These are phyloP conservation scores for Cheilosia scutellata DNA, from an alignment of 2,888 invertebrate species.

Conservation along the genomic window DNA sequence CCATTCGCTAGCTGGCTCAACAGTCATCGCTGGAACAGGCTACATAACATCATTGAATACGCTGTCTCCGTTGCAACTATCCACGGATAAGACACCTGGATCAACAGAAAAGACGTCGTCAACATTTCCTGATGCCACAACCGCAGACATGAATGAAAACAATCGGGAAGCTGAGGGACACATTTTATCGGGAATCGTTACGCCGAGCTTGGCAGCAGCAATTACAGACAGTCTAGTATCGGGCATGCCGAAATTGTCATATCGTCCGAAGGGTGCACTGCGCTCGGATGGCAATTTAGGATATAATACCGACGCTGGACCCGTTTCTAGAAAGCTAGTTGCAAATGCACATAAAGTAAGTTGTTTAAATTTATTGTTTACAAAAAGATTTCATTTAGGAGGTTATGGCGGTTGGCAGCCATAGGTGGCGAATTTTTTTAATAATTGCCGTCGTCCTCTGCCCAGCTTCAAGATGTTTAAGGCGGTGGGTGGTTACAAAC, in stretches of 20 bases:
- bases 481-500: too few relatives aligned
- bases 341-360: slow-evolving; percentile 87
- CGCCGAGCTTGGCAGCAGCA: slow-evolving; percentile 80
- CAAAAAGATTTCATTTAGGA: background rate
- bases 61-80: slow-evolving; percentile 79
- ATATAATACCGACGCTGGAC: slow-evolving; percentile 86
- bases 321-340: slow-evolving; percentile 86
- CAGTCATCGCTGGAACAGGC: slow-evolving; percentile 25
- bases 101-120: slow-evolving; percentile 27
- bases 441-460: too few relatives aligned
- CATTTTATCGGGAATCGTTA: slow-evolving; percentile 83
- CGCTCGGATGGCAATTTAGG: slow-evolving; percentile 84
- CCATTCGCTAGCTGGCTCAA: slow-evolving; percentile 24
- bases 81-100: background rate
- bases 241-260: slow-evolving; percentile 84
- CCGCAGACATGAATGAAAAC: slow-evolving; percentile 10
- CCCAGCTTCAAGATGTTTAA: too few relatives aligned
- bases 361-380: background rate
- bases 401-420: too few relatives aligned
- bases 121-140: background rate
- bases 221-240: slow-evolving; percentile 81
- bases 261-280: slow-evolving; percentile 84
- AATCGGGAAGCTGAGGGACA: slow-evolving; percentile 78
- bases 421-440: background rate
- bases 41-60: slow-evolving; percentile 62